Evolutionary conservation across 2,797 vertebrate genomes (phyloP).

Genomic region (Corythornis leucogaster): DNA sequence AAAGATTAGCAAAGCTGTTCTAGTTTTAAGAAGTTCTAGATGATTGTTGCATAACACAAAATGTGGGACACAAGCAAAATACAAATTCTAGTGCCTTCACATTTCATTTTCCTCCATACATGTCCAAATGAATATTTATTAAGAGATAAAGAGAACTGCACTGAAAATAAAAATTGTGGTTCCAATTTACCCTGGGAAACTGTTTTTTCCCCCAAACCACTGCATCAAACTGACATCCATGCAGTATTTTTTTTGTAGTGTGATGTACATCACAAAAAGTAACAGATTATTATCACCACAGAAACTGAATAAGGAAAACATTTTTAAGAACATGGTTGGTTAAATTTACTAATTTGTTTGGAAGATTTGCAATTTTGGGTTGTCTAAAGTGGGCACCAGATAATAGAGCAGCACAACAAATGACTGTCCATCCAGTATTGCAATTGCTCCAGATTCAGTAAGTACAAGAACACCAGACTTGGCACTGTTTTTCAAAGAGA

Average conservation of each 20-base stretch:
- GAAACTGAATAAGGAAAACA: conserved; percentile 5
- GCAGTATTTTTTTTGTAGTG: background rate
- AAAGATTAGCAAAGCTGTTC: background rate
- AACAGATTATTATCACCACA: background rate
- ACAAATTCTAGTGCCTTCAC: background rate
- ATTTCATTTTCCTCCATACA: background rate
- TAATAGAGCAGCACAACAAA: background rate
- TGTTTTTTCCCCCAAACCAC: background rate
- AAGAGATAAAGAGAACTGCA: background rate
- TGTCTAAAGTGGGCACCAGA: background rate
- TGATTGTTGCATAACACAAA: background rate
- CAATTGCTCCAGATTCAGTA: background rate
- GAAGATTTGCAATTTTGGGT: background rate
- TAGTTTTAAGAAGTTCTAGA: background rate
- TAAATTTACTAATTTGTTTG: conserved; percentile 25
- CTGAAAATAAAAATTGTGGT: background rate
- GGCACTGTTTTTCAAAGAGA: background rate
- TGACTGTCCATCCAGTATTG: background rate
- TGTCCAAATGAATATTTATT: background rate
- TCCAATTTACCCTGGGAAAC: background rate
- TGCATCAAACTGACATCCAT: background rate
- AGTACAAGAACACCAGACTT: background rate
- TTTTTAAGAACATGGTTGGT: background rate
- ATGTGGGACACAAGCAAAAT: background rate
- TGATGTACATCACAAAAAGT: background rate